Conservation (phyloP, 1,140 invertebrate genomes). For the Nasonia vitripennis region DNA sequence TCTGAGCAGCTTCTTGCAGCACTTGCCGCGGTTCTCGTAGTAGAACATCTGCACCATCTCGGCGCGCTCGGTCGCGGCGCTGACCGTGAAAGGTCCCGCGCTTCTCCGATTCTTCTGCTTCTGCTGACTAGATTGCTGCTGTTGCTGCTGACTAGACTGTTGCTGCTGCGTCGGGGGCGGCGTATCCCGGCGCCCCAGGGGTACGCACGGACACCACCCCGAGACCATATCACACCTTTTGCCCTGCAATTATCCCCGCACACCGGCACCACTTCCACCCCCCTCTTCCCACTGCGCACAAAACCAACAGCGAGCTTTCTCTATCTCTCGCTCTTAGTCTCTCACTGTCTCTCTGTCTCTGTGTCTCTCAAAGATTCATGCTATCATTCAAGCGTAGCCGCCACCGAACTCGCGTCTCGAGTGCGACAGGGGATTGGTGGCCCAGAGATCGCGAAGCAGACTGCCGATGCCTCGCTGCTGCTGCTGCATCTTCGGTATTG, state of each 20-base stretch:
- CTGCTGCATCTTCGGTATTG: not conserved
- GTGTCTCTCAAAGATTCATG: not conserved
- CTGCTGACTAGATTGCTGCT: constrained; percentile 47
- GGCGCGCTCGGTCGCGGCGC: constrained; percentile 67
- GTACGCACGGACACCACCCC: constrained; percentile 74
- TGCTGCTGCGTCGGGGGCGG: constrained; percentile 61
- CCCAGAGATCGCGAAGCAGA: not conserved
- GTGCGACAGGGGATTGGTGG: not conserved
- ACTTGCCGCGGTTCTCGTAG: constrained; percentile 83
- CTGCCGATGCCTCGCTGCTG: not conserved
- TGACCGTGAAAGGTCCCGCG: constrained; percentile 68
- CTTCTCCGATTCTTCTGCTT: constrained; percentile 58
- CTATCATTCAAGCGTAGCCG: not conserved
- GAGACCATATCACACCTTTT: constrained; percentile 71
- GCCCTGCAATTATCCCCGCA: constrained; percentile 55
- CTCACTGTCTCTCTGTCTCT: no score
- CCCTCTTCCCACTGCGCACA: constrained; percentile 34
- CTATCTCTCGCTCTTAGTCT: no score
- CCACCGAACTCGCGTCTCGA: not conserved
- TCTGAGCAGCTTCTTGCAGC: constrained; percentile 82
- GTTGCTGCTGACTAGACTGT: constrained; percentile 59
- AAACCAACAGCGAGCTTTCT: not conserved
- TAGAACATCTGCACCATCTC: constrained; percentile 83
- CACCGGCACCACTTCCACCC: constrained; percentile 51
- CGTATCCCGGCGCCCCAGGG: constrained; percentile 71